Evolutionary conservation across 2,888 invertebrate genomes (phyloP).

Genomic region (Epistrophe eligans): DNA sequence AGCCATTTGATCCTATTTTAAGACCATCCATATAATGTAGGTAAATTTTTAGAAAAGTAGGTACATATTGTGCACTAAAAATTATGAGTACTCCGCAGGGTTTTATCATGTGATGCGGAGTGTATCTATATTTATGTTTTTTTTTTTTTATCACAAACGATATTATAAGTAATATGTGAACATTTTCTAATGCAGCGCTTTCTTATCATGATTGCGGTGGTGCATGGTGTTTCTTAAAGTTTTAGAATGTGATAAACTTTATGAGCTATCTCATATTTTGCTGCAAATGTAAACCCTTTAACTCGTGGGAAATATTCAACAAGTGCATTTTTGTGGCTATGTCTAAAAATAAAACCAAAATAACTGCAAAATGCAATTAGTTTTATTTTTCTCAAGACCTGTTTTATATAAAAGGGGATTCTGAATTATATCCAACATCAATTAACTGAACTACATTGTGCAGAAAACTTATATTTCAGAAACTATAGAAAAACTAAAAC

Average conservation of each 20-base stretch:
- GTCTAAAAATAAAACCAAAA: neutral
- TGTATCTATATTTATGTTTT: neutral
- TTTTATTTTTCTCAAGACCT: neutral
- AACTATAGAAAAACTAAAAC: neutral
- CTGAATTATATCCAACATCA: neutral
- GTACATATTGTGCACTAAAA: too few species aligned
- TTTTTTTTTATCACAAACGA: neutral
- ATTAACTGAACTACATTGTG: neutral
- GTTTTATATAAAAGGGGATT: neutral
- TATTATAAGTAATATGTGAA: neutral
- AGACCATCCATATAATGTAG: too few species aligned
- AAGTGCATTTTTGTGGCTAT: neutral
- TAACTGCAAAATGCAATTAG: neutral
- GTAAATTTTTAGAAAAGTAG: too few species aligned
- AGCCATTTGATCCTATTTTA: too few species aligned
- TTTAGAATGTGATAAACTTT: neutral
- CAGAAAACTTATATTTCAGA: neutral
- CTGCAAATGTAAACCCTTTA: neutral
- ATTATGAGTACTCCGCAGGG: too few species aligned
- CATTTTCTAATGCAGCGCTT: neutral
- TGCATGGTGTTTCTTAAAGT: neutral
- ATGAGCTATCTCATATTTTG: too few species aligned
- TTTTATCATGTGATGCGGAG: neutral
- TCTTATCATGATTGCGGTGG: conserved; percentile 9
- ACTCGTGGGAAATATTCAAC: neutral